Evolutionary conservation across 2,113 vertebrate species (phyloP).

Genomic region (Alouatta palliata): DNA sequence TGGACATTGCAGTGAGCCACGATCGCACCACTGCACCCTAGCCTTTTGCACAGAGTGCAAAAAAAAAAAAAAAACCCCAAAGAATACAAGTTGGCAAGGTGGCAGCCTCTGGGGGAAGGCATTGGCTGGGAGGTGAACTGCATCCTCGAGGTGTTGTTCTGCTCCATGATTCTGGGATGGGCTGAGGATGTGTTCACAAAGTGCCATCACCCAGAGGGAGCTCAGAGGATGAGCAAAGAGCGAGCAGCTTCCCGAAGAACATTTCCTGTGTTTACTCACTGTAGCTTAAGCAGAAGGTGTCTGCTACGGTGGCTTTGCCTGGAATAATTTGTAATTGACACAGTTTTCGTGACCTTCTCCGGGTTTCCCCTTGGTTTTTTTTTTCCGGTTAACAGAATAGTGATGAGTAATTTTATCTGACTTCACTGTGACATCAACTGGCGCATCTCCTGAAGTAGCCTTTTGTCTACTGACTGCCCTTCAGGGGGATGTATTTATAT

Average conservation of each 20-base stretch:
- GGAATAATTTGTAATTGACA: neutral
- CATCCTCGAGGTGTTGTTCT: neutral
- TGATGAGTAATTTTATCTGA: constrained; percentile 80
- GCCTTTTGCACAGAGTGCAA: too few relatives aligned
- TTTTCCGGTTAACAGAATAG: neutral
- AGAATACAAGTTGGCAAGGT: too few relatives aligned
- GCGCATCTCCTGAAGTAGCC: constrained; percentile 44
- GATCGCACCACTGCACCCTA: too few relatives aligned
- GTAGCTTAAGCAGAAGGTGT: neutral
- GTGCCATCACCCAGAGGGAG: accelerated
- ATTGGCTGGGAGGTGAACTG: accelerated
- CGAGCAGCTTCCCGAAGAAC: neutral
- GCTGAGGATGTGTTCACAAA: too few relatives aligned
- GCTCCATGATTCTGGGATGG: neutral
- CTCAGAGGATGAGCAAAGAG: neutral
- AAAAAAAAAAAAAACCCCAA: too few relatives aligned
- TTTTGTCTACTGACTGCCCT: constrained; percentile 66
- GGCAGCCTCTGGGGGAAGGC: too few relatives aligned
- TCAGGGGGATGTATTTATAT: constrained; percentile 46
- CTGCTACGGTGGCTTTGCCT: neutral
- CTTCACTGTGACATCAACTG: constrained; percentile 54
- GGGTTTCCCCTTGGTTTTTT: neutral
- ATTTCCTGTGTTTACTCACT: neutral
- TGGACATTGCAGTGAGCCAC: too few relatives aligned
- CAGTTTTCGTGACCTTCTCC: neutral